phyloP scores from a whole-genome alignment of 2,888 invertebrate genomes.

The Conistra vaccinii region DNA sequence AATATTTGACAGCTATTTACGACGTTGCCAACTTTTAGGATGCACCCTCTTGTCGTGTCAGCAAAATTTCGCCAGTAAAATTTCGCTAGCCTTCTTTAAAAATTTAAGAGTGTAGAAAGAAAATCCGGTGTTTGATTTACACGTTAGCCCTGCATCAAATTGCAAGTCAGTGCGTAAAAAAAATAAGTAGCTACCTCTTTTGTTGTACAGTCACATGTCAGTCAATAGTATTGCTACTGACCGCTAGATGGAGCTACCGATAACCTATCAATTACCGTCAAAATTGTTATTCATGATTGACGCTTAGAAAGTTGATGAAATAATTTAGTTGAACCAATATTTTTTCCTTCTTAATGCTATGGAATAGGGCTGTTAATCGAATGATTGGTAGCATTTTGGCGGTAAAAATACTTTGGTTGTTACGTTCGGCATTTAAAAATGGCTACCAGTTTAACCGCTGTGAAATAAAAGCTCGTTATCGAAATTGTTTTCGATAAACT shows the following conservation, averaged over 20 bases:
- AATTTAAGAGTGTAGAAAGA: background rate
- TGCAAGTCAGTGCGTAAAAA: constrained; percentile 39
- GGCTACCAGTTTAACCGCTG: constrained; percentile 81
- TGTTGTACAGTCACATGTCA: constrained; percentile 69
- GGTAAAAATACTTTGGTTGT: constrained; percentile 57
- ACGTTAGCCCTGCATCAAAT: constrained; percentile 24
- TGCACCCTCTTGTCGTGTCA: no score
- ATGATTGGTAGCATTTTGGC: constrained; percentile 36
- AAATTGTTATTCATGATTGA: constrained; percentile 79
- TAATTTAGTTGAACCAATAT: constrained; percentile 28
- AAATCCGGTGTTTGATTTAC: constrained; percentile 21
- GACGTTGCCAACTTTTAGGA: no score
- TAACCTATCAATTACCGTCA: constrained; percentile 84
- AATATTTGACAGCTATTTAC: no score
- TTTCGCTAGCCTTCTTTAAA: background rate
- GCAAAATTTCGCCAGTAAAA: background rate
- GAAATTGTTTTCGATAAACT: constrained; percentile 81
- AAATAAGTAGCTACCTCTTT: constrained; percentile 42
- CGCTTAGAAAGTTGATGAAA: constrained; percentile 79
- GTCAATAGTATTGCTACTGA: constrained; percentile 78
- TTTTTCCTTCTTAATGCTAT: constrained; percentile 50
- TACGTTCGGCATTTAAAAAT: constrained; percentile 69
- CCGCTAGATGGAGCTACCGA: constrained; percentile 83
- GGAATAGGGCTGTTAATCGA: constrained; percentile 70
- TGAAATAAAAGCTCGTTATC: constrained; percentile 81